phyloP scores from a whole-genome alignment of 2,113 vertebrate species.

The Proteles cristata region DNA sequence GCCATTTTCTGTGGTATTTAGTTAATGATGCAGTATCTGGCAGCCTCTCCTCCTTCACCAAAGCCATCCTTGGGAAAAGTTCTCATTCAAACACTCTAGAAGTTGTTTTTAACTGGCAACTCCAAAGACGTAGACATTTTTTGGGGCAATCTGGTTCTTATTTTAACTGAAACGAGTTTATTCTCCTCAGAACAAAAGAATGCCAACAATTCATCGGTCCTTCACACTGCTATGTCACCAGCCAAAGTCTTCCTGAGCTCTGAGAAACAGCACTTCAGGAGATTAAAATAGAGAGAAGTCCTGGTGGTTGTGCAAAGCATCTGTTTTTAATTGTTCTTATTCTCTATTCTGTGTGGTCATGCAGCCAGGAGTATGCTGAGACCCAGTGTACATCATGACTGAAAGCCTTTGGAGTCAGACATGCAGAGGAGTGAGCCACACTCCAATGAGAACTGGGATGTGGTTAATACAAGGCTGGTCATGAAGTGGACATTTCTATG shows the following conservation, averaged over 20 bases:
- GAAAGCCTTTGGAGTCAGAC: slow-evolving; percentile 24
- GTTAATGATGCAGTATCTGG: slow-evolving; percentile 59
- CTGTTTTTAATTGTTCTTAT: slow-evolving; percentile 80
- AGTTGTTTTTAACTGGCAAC: slow-evolving; percentile 55
- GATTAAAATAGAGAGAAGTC: slow-evolving; percentile 80
- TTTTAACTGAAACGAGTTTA: slow-evolving; percentile 70
- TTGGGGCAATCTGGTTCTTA: slow-evolving; percentile 77
- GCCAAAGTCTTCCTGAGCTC: slow-evolving; percentile 71
- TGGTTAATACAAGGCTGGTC: background rate
- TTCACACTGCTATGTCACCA: slow-evolving; percentile 53
- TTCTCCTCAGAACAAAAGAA: slow-evolving; percentile 76
- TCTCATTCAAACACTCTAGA: slow-evolving; percentile 74
- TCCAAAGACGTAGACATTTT: slow-evolving; percentile 52
- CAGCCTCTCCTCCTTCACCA: slow-evolving; percentile 12
- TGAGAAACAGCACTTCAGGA: slow-evolving; percentile 74
- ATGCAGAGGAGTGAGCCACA: background rate
- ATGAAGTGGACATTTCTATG: background rate
- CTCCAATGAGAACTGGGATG: background rate
- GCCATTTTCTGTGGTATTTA: slow-evolving; percentile 48
- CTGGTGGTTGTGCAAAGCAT: slow-evolving; percentile 66
- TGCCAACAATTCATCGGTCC: slow-evolving; percentile 68
- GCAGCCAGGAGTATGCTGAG: slow-evolving; percentile 35
- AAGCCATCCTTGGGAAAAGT: slow-evolving; percentile 63
- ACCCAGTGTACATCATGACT: background rate
- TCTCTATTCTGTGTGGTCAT: slow-evolving; percentile 72